Evolutionary conservation across 1,140 invertebrate genomes (phyloP), one percentile per base, ranked within the genome.

Genomic region (Bombus impatiens): DNA sequence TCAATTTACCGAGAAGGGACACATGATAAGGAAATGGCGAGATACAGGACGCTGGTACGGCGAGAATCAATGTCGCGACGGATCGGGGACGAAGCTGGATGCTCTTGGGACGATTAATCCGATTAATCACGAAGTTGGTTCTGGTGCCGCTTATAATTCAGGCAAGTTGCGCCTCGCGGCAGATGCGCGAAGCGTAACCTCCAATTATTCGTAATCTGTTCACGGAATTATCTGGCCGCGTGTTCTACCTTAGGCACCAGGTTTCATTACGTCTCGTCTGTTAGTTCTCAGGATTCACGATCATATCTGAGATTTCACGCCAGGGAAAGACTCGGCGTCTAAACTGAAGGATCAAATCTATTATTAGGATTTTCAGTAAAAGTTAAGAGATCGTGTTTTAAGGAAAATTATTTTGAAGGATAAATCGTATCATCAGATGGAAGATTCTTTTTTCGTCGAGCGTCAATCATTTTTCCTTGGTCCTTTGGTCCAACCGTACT

Each of bases 101-200:
- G 81, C 70, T 59, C 87, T 44, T 25, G 75, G 47, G 44, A 44
- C 35, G 57, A 86, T 82, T 86, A 88, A 68, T 59, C 59, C 68
- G 67, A 89, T 89, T 86, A 89, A 89, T 88, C 87, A 86, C 28
- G 15, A 88, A 88, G 78, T 88, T 86, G 22, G 76, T 35, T 25
- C 47, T 57, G n/a, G 53, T 57, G 18, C 42, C 44, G 78, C 35
- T 88, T 82, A 88, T 74, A 68, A 37, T 78, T 47, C 40, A 53
- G 22, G 40, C 42, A 57, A 68, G 62, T 47, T 35, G 25, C 25
- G 37, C 57, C 44, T n/a, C 47, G 22, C 74, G 80, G 22, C 82
- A 75, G 53, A 70, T 77, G 37, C 10, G 62, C 13, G 47, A 71
- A 62, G 42, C 82, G 59, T 32, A 59, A 22, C 62, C 28, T 10